Percentiles rank a stretch among this genome's conserved stretches.
Conservation (phyloP, 2,113 vertebrate genomes). For the Syngnathoides biaculeatus region DNA sequence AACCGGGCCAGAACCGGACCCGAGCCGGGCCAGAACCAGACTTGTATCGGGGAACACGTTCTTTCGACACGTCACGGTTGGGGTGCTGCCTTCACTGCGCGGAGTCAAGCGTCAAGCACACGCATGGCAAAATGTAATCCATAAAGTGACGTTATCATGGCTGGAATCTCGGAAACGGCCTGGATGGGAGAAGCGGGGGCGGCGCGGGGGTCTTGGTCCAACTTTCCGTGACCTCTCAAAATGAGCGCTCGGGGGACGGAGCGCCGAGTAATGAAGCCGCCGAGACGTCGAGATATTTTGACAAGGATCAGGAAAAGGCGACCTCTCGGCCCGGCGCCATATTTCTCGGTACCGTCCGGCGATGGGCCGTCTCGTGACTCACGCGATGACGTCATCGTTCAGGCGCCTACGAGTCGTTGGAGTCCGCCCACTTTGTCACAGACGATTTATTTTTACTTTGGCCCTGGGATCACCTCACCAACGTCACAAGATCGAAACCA, state of each 20-base stretch:
- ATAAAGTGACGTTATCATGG: no score
- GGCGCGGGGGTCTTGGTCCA: conserved; percentile 19
- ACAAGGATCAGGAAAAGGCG: conserved; percentile 67
- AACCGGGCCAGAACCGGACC: no score
- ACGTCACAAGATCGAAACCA: neutral
- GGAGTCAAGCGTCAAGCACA: no score
- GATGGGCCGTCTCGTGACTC: conserved; percentile 20
- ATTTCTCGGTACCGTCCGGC: no score
- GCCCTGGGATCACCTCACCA: neutral
- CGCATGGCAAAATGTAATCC: no score
- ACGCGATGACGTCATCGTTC: neutral
- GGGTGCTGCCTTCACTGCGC: no score
- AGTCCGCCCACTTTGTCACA: neutral
- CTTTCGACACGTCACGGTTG: no score
- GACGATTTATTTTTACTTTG: neutral
- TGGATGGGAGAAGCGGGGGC: neutral
- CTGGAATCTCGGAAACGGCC: no score
- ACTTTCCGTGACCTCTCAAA: neutral
- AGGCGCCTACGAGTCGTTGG: neutral
- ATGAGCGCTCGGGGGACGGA: conserved; percentile 6
- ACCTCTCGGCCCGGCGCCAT: conserved; percentile 67
- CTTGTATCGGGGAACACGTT: no score
- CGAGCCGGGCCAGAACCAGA: no score
- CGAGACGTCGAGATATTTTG: conserved; percentile 74
- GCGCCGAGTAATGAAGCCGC: conserved; percentile 55